A percentile compares a stretch with the other conserved stretches of the same genome.
These are phyloP conservation scores for Palythoa grandiflora DNA, from an alignment of 92 coral and sea anemone genomes.

Conservation along the genomic window DNA sequence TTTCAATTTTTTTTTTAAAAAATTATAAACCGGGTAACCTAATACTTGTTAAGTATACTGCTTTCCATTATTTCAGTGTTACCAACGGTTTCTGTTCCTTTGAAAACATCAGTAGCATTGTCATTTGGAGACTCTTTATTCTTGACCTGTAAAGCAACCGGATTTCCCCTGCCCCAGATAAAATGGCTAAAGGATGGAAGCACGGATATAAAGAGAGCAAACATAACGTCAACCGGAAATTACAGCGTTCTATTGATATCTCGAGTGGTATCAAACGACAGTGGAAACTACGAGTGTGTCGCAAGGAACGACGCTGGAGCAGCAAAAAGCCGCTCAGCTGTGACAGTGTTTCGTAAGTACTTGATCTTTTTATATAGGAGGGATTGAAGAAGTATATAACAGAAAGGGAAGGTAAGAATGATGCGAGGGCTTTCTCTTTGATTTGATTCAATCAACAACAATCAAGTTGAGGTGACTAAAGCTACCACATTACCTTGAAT, in stretches of 20 bases:
- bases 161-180: constrained; percentile 33
- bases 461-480: too few species aligned
- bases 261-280: constrained; percentile 4
- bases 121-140: neutral
- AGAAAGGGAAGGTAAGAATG: neutral
- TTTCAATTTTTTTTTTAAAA: too few species aligned
- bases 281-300: constrained; percentile 18
- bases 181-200: constrained; percentile 31
- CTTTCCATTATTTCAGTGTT: neutral
- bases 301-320: constrained; percentile 14
- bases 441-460: neutral
- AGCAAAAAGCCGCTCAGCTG: constrained; percentile 13
- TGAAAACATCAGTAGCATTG: neutral
- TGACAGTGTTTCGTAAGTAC: constrained; percentile 29
- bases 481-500: too few species aligned
- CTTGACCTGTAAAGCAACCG: constrained; percentile 1
- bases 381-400: neutral
- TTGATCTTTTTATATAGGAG: neutral
- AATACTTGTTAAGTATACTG: neutral
- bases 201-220: constrained; percentile 16
- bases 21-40: too few species aligned
- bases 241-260: neutral
- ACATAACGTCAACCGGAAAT: neutral
- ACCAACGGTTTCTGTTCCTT: neutral
- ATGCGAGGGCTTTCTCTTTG: neutral